Evolutionary conservation across 2,113 vertebrate genomes (phyloP), one percentile per base, ranked within the genome.

Genomic region (Aspiorhynchus laticeps): DNA sequence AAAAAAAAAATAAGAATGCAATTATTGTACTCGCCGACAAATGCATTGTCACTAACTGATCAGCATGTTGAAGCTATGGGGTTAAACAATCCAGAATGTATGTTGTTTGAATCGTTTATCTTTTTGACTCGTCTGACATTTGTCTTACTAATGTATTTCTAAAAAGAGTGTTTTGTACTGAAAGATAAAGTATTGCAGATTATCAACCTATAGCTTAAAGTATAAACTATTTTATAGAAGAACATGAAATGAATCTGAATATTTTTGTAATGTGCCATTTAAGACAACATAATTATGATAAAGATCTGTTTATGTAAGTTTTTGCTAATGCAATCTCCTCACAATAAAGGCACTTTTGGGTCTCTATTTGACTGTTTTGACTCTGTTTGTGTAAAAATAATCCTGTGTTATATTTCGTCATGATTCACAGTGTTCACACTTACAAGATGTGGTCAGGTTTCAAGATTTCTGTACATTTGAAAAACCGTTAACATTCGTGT

Each of bases 61-160:
- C 78, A 89, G 69, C 59, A 59, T 15, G 19, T 73, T 83, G 76
- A 87, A 89, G 88, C 88, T 89, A 87, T 26, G 8, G 38, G 21
- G 51, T 80, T n/a, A 24, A 43, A 19, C 41, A 33, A 33, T 43
- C 17, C 83, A 59, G 33, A 65, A 65, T 43, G 36, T 80, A 63
- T 7, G 19, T 61, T 80, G 56, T 80, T 63, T 59, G 14, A 56
- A 79, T 56, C 7, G 3, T 77, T 73, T 86, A 10, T 51, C 41
- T 71, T 36, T 15, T 33, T 33, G 12, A 56, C 31, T 63, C 31
- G 2, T 48, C 3, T 76, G 26, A 61, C 4, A 46, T 46, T 46
- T 85, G 6, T 78, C 38, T 36, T 79, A 75, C 26, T 84, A 75
- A 53, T 75, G 7, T 84, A 48, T 75, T 43, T 74, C 24, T 65